A percentile compares a stretch with the other conserved stretches of the same genome.
phyloP scores from a whole-genome alignment of 2,888 invertebrate genomes.

The Drosophila cracens region DNA sequence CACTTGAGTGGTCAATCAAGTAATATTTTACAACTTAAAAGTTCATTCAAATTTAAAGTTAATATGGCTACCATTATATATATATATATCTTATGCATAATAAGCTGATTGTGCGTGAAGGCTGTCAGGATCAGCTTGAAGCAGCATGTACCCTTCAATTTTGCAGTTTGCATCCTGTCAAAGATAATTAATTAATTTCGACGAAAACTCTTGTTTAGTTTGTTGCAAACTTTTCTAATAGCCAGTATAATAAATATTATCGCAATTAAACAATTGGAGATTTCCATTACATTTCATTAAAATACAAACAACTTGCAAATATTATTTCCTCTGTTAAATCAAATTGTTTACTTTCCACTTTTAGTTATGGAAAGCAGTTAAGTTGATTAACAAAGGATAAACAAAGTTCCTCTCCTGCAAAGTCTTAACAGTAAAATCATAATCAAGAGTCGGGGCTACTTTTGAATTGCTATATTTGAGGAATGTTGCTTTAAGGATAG shows the following conservation, averaged over 20 bases:
- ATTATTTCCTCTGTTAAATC: not conserved
- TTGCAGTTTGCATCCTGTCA: constrained; percentile 46
- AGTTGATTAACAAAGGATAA: not conserved
- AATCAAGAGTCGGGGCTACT: not conserved
- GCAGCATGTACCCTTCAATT: constrained; percentile 48
- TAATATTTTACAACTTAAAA: not conserved
- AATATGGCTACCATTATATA: not conserved
- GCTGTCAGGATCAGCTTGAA: constrained; percentile 46
- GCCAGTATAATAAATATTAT: constrained; percentile 41
- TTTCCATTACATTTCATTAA: constrained; percentile 31
- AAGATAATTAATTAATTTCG: constrained; percentile 69
- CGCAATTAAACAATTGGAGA: constrained; percentile 47
- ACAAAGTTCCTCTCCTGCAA: not conserved
- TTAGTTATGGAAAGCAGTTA: not conserved
- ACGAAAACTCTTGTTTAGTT: constrained; percentile 32
- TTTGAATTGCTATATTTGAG: not conserved
- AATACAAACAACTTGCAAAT: constrained; percentile 39
- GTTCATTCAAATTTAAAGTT: not conserved
- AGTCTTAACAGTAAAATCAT: not conserved
- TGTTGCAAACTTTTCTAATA: constrained; percentile 27
- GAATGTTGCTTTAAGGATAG: not conserved
- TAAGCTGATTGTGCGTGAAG: constrained; percentile 53
- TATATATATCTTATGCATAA: constrained; percentile 15
- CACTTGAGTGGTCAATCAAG: not conserved
- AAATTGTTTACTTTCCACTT: not conserved